These are phyloP conservation scores for Galeruca laticollis DNA, from an alignment of 2,888 invertebrate species.

Conservation along the genomic window DNA sequence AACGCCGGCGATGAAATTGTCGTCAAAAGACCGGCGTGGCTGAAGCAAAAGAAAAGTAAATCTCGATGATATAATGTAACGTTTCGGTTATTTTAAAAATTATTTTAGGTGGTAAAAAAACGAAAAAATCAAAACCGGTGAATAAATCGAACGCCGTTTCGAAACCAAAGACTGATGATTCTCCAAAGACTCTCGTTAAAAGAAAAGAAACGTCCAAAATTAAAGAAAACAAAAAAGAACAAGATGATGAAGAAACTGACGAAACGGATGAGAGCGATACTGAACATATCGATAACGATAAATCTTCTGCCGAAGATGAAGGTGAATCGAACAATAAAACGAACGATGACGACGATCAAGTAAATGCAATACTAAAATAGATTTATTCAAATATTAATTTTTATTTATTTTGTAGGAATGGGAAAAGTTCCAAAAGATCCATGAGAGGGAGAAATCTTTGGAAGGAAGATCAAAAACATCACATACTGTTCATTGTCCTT, in stretches of 20 bases:
- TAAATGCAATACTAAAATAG: constrained; percentile 39
- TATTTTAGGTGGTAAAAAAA: constrained; percentile 69
- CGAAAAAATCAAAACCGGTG: constrained; percentile 70
- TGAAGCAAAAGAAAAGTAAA: constrained; percentile 77
- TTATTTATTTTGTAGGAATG: constrained; percentile 73
- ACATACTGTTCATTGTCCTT: constrained; percentile 97
- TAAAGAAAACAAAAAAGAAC: constrained; percentile 45
- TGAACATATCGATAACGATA: constrained; percentile 65
- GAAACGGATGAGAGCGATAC: constrained; percentile 70
- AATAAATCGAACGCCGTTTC: constrained; percentile 44
- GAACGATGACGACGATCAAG: constrained; percentile 65
- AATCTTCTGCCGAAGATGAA: constrained; percentile 62
- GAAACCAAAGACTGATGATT: constrained; percentile 58
- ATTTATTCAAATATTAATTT: neutral
- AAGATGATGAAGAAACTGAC: constrained; percentile 55
- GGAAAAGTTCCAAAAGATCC: constrained; percentile 91
- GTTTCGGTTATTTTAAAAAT: neutral
- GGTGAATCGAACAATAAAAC: constrained; percentile 53
- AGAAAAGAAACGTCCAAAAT: constrained; percentile 51
- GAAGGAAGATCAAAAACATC: constrained; percentile 95
- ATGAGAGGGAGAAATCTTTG: constrained; percentile 86
- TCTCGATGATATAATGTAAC: neutral
- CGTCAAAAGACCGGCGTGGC: constrained; percentile 84
- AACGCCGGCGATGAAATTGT: constrained; percentile 62
- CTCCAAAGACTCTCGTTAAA: constrained; percentile 52